Conservation (phyloP, 2,888 invertebrate species). For the Scaptomyza flava region DNA sequence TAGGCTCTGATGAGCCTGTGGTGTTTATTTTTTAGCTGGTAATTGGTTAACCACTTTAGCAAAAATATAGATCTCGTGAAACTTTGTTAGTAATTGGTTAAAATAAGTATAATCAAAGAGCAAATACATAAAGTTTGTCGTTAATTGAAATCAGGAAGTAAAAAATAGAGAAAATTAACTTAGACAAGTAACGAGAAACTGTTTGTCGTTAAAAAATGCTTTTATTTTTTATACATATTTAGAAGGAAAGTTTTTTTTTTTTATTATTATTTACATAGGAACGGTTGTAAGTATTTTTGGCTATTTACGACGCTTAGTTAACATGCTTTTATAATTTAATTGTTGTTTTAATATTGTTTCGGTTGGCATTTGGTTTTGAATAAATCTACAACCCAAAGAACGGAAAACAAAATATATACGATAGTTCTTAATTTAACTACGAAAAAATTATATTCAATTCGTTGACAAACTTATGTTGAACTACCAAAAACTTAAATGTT, state of each 20-base stretch:
- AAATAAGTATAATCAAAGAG: conserved; percentile 56
- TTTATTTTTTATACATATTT: conserved; percentile 9
- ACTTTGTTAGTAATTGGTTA: conserved; percentile 70
- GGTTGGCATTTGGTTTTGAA: conserved; percentile 19
- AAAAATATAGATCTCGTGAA: conserved; percentile 38
- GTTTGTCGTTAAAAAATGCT: conserved; percentile 48
- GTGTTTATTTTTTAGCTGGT: conserved; percentile 22
- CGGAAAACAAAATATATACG: conserved; percentile 19
- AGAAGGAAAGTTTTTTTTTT: conserved; percentile 26
- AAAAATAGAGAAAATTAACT: conserved; percentile 32
- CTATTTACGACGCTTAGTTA: conserved; percentile 52
- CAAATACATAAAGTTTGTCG: conserved; percentile 52
- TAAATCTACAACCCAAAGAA: conserved; percentile 62
- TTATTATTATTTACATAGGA: conserved; percentile 65
- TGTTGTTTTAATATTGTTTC: conserved; percentile 45
- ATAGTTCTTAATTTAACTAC: conserved; percentile 44
- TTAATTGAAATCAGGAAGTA: conserved; percentile 46
- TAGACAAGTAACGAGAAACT: conserved; percentile 54
- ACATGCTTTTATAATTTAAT: conserved; percentile 56
- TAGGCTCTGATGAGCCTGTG: conserved; percentile 7
- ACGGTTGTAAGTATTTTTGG: conserved; percentile 39
- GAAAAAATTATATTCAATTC: conserved; percentile 29
- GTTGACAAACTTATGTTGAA: conserved; percentile 29
- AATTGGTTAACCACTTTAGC: conserved; percentile 29
- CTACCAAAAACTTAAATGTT: conserved; percentile 60